Percentiles rank a stretch among this genome's conserved stretches.
These are phyloP conservation scores for Eupithecia centaureata DNA, from an alignment of 2,888 invertebrate species.

Conservation along the genomic window DNA sequence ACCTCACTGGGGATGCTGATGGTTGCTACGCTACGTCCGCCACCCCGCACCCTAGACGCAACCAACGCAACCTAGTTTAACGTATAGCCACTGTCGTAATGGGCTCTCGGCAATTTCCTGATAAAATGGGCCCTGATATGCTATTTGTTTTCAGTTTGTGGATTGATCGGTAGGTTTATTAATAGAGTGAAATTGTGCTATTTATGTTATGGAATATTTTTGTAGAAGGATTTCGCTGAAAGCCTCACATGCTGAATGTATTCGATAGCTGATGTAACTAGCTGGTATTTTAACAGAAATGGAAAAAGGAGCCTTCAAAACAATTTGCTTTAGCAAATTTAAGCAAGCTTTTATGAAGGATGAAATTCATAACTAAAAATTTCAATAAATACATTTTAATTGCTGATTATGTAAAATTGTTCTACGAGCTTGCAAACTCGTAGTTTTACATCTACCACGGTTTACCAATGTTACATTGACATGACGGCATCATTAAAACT, in stretches of 20 bases:
- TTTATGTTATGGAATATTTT: neutral
- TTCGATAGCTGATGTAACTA: neutral
- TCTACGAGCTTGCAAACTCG: too few species aligned
- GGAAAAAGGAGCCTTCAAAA: too few species aligned
- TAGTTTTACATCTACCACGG: neutral
- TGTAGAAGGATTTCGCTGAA: neutral
- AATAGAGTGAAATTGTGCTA: conserved; percentile 9
- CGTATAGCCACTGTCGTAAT: conserved; percentile 79
- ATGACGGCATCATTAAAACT: conserved; percentile 23
- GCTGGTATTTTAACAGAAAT: too few species aligned
- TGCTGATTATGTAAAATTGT: too few species aligned
- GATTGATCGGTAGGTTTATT: conserved; percentile 32
- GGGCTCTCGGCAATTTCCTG: conserved; percentile 80
- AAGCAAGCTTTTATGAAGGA: too few species aligned
- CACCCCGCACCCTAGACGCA: conserved; percentile 76
- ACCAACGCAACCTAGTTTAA: conserved; percentile 82
- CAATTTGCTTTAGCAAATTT: too few species aligned
- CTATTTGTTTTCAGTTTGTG: conserved; percentile 55
- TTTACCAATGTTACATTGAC: conserved; percentile 6
- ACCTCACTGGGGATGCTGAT: conserved; percentile 81
- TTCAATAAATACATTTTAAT: too few species aligned
- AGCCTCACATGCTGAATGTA: neutral
- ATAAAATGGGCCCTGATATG: conserved; percentile 70
- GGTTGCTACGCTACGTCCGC: conserved; percentile 79
- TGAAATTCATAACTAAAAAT: too few species aligned